phyloP scores from a whole-genome alignment of 2,113 vertebrate species.

The Odocoileus hemionus region DNA sequence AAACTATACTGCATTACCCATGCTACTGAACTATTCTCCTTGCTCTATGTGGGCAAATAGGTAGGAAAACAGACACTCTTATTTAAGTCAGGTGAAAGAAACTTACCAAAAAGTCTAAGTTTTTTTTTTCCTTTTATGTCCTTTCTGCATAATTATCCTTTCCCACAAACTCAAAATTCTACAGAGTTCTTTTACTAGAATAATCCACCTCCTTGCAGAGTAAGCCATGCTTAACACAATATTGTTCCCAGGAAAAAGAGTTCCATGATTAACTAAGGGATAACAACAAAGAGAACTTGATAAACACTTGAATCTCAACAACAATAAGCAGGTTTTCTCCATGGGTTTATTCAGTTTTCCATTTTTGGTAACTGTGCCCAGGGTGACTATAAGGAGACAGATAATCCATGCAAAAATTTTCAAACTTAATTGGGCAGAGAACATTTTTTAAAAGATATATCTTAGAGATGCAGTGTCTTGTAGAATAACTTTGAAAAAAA shows the following conservation, averaged over 20 bases:
- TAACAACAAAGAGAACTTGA: neutral
- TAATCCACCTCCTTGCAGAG: neutral
- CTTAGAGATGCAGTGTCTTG: neutral
- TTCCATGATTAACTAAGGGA: neutral
- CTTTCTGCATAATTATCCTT: neutral
- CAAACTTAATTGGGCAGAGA: neutral
- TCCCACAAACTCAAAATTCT: neutral
- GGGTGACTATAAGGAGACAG: too few relatives aligned
- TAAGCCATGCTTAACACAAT: neutral
- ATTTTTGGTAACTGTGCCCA: neutral
- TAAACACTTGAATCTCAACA: neutral
- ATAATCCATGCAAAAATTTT: neutral
- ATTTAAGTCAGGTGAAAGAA: neutral
- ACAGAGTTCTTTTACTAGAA: neutral
- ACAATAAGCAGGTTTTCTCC: neutral
- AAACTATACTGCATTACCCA: neutral
- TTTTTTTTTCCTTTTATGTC: neutral
- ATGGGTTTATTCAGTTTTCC: neutral
- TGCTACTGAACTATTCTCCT: neutral
- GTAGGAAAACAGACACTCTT: neutral
- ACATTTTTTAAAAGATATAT: neutral
- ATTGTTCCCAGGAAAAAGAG: neutral
- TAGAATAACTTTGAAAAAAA: neutral
- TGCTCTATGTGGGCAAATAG: neutral
- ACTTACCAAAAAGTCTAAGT: neutral